Base-by-base conservation (phyloP, 2,888 invertebrate species). In the Serripes groenlandicus region DNA sequence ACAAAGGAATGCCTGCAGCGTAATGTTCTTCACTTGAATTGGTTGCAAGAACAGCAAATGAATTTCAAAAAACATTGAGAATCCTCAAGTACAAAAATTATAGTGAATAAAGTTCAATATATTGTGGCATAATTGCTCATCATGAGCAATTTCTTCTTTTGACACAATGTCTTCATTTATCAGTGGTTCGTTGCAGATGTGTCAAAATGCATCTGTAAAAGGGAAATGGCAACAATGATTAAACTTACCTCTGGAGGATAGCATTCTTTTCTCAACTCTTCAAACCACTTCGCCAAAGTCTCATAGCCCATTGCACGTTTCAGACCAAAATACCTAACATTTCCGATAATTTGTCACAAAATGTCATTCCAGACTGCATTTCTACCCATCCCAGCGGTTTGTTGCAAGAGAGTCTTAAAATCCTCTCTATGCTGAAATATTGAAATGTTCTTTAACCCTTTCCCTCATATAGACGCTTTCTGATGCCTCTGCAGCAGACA, bases 321-420 rank as follows among this genome's bases (percentile, higher is more conserved):
- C 23, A 35, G 56, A 32, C 18, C 23, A n/a, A 23, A 56, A 23
- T 11, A 15, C 34, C 56, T 21, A 0, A 26, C 35, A 18, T 71
- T 58, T 34, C 37, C 32, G n/a, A 37, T 28, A 56, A 56, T 32
- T 9, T 1, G 15, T 5, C 66, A 18, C n/a, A 71, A 28, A n/a
- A 71, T 71, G 35, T 71, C 35, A 23, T 71, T 71, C 71, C 71
- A 71, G 34, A 23, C 15, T 5, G 35, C 71, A n/a, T 32, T 58
- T 35, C 34, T 56, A 34, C 71, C 35, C 71, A 71, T 71, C 9
- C 26, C 35, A n/a, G 56, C 35, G 9, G 56, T 56, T 26, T 56
- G 23, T 21, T 56, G 28, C 7, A 71, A 35, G 4, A 71, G 21
- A 18, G 56, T 23, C 26, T 21, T 34, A 26, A 71, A 71, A 26